phyloP scores from a whole-genome alignment of 2,797 vertebrate species.

The Chlorospingus semifuscus region DNA sequence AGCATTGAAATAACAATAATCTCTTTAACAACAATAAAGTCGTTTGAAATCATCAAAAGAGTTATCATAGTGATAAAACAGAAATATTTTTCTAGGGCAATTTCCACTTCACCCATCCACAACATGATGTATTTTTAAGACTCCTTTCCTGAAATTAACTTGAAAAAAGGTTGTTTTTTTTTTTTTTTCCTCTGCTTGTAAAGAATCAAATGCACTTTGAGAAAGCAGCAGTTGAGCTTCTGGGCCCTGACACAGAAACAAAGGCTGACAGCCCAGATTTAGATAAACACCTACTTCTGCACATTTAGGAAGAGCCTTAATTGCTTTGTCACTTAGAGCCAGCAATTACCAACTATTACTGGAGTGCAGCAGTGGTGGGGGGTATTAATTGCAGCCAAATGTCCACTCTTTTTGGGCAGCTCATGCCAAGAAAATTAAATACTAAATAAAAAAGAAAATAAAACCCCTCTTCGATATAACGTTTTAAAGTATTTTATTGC shows the following conservation, averaged over 20 bases:
- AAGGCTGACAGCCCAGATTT: neutral
- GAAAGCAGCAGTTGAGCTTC: neutral
- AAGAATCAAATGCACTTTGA: neutral
- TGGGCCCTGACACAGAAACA: neutral
- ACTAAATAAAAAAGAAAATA: neutral
- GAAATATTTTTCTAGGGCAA: neutral
- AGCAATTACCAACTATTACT: neutral
- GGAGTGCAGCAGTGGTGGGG: neutral
- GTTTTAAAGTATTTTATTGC: neutral
- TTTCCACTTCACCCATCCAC: neutral
- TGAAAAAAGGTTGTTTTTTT: neutral
- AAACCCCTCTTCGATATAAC: neutral
- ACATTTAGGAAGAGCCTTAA: slow-evolving; percentile 33
- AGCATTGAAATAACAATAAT: neutral
- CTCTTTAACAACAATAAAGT: neutral
- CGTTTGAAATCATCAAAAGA: rapidly evolving
- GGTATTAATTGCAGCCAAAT: neutral
- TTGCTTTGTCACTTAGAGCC: slow-evolving; percentile 1
- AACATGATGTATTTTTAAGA: neutral
- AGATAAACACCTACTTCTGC: neutral
- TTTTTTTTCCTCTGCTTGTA: neutral
- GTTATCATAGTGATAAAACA: neutral
- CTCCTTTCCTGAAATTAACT: neutral
- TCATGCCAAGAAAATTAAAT: neutral
- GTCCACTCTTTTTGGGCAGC: neutral